A percentile compares a stretch with the other conserved stretches of the same genome.
These are phyloP conservation scores for Abramis brama DNA, from an alignment of 2,113 vertebrate species.

Conservation along the genomic window DNA sequence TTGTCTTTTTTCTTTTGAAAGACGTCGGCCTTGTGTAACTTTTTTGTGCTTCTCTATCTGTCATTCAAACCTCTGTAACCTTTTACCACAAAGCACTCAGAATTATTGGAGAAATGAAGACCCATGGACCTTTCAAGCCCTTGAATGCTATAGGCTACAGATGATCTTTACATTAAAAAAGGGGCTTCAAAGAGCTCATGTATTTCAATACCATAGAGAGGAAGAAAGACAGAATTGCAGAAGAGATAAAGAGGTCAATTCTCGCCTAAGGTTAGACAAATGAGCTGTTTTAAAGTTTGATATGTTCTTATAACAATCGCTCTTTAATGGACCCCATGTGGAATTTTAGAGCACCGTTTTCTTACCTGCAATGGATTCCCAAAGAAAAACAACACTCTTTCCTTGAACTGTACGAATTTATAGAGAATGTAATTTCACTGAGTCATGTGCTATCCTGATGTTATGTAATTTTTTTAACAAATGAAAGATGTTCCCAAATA, in stretches of 20 bases:
- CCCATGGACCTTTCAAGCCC: background rate
- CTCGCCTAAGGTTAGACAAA: constrained; percentile 39
- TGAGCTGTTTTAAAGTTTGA: constrained; percentile 29
- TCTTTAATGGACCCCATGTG: background rate
- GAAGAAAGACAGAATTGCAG: background rate
- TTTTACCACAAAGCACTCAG: background rate
- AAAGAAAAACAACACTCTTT: background rate
- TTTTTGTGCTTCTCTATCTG: background rate
- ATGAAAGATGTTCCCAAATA: background rate
- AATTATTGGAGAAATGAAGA: background rate
- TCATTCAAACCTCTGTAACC: constrained; percentile 17
- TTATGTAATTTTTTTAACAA: background rate
- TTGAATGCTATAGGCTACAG: background rate
- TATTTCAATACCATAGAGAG: constrained; percentile 6
- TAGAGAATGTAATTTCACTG: background rate
- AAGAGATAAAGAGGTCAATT: constrained; percentile 26
- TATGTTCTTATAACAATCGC: background rate
- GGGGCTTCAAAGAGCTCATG: constrained; percentile 13
- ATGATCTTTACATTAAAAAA: constrained; percentile 23
- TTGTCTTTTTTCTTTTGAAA: background rate
- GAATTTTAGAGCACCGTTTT: background rate
- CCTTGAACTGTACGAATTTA: background rate
- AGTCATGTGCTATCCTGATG: background rate
- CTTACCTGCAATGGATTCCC: background rate
- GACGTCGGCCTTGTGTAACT: background rate